A percentile compares a stretch with the other conserved stretches of the same genome.
phyloP scores from a whole-genome alignment of 2,888 invertebrate species.

The Elegia similella region DNA sequence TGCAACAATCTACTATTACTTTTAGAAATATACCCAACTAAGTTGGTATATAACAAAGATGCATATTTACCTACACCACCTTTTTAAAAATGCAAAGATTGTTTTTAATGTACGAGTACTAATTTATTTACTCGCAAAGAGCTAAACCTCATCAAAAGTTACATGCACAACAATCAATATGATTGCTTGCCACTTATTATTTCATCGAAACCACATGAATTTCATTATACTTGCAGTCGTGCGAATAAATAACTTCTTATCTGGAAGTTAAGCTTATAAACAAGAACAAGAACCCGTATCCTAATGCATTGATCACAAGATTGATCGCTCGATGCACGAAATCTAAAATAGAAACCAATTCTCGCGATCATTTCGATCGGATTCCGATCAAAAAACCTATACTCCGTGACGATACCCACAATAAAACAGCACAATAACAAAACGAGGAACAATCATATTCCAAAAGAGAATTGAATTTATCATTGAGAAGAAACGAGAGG shows the following conservation, averaged over 20 bases:
- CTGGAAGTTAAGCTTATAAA: slow-evolving; percentile 30
- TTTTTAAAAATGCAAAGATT: too few species aligned
- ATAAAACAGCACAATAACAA: slow-evolving; percentile 77
- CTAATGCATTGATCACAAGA: slow-evolving; percentile 49
- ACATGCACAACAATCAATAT: too few species aligned
- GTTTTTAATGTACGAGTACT: not conserved
- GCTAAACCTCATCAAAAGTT: too few species aligned
- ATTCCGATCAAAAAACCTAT: slow-evolving; percentile 72
- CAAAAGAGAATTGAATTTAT: slow-evolving; percentile 81
- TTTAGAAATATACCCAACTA: too few species aligned
- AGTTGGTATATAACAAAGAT: too few species aligned
- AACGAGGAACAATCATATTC: slow-evolving; percentile 80
- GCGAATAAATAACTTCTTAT: slow-evolving; percentile 26
- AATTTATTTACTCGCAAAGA: not conserved
- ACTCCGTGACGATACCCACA: slow-evolving; percentile 76
- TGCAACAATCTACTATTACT: too few species aligned
- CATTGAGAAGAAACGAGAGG: slow-evolving; percentile 76
- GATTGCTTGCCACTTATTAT: too few species aligned
- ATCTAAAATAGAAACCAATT: slow-evolving; percentile 78
- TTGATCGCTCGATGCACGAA: slow-evolving; percentile 66
- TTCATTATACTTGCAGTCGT: slow-evolving; percentile 17
- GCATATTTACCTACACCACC: too few species aligned
- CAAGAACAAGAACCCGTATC: slow-evolving; percentile 25
- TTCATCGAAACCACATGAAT: not conserved
- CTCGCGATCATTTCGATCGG: slow-evolving; percentile 77